These are phyloP conservation scores for Yasuhikotakia modesta DNA, from an alignment of 2,797 vertebrate genomes.

Conservation along the genomic window DNA sequence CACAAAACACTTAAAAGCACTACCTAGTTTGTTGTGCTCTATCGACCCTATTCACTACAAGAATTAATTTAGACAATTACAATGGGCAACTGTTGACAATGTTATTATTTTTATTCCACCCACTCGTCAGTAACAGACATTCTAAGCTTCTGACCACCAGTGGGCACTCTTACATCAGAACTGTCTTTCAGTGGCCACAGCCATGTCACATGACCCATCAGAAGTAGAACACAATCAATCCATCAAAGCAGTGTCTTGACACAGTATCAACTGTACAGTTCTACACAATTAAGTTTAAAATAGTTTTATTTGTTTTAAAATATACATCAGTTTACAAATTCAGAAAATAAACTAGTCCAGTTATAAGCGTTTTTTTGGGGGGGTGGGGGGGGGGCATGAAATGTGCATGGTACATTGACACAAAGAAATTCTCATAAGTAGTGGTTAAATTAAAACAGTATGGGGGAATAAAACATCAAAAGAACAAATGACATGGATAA, in stretches of 20 bases:
- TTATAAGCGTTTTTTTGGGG: slow-evolving; percentile 88
- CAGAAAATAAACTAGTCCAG: slow-evolving; percentile 86
- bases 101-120: background rate
- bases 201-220: background rate
- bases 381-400: slow-evolving; percentile 9
- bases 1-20: background rate
- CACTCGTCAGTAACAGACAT: background rate
- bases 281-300: slow-evolving; percentile 83
- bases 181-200: background rate
- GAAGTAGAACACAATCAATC: background rate
- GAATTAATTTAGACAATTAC: slow-evolving; percentile 11
- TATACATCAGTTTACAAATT: slow-evolving; percentile 92
- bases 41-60: background rate
- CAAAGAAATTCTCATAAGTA: slow-evolving; percentile 39
- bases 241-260: background rate
- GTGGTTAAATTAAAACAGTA: slow-evolving; percentile 37
- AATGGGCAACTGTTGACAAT: background rate
- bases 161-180: slow-evolving; percentile 32
- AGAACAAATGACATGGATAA: background rate
- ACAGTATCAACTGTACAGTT: background rate
- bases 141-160: slow-evolving; percentile 16
- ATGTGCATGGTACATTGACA: slow-evolving; percentile 51
- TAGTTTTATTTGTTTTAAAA: slow-evolving; percentile 96
- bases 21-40: background rate
- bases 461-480: background rate